Percentiles rank a stretch among this genome's conserved stretches.
Conservation (phyloP, 2,797 vertebrate genomes). For the Okamejei kenojei region DNA sequence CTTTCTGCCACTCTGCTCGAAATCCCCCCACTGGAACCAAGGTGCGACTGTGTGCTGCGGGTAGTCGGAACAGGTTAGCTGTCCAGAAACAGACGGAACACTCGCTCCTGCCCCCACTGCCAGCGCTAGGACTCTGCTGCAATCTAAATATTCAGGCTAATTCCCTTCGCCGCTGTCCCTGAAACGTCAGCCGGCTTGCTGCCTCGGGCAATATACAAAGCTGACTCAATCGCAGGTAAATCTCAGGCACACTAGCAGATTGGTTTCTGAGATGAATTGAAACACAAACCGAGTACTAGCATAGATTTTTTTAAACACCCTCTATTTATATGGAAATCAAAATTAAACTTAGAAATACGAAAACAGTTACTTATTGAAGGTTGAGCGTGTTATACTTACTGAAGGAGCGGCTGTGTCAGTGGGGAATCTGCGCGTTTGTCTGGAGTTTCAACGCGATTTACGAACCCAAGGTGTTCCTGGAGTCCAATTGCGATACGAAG, state of each 20-base stretch:
- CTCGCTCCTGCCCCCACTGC: neutral
- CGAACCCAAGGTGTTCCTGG: neutral
- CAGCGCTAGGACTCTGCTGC: neutral
- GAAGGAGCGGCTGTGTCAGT: neutral
- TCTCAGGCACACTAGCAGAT: neutral
- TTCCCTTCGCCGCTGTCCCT: neutral
- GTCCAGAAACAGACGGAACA: neutral
- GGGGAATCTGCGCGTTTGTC: neutral
- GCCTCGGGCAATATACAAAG: neutral
- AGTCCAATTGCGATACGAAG: slow-evolving; percentile 11
- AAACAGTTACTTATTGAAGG: neutral
- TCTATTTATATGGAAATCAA: neutral
- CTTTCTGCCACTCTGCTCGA: neutral
- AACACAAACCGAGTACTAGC: neutral
- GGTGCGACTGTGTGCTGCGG: too few species aligned
- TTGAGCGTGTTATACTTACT: neutral
- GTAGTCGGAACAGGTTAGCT: neutral
- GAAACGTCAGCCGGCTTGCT: neutral
- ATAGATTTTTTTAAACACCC: neutral
- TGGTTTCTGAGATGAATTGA: neutral
- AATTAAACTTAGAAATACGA: neutral
- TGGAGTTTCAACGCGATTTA: neutral
- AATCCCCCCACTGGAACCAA: too few species aligned
- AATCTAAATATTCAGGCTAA: neutral
- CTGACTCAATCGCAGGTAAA: neutral